Percentiles rank a stretch among this genome's conserved stretches.
Evolutionary conservation across 2,888 invertebrate species (phyloP).

Genomic region (Ophion obscuratus): DNA sequence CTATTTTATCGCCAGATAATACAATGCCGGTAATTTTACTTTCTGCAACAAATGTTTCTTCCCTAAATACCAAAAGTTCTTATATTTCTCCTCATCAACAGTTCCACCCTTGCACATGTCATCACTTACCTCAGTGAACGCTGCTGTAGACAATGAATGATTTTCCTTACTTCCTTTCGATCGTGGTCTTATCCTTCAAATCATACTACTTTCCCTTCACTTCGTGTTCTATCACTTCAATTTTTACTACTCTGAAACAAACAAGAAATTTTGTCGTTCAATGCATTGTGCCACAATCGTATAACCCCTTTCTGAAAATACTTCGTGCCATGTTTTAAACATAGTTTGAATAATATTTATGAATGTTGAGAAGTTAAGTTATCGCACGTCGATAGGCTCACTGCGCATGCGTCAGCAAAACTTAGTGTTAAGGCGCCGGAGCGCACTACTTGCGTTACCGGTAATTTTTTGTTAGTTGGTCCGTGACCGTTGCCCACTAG

Average conservation of each 20-base stretch:
- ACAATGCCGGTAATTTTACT: constrained; percentile 32
- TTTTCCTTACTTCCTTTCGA: constrained; percentile 19
- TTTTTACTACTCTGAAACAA: constrained; percentile 24
- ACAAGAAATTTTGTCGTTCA: constrained; percentile 11
- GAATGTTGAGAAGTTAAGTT: too few species aligned
- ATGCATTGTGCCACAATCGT: constrained; percentile 3
- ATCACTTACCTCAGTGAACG: constrained; percentile 14
- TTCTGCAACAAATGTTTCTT: constrained; percentile 39
- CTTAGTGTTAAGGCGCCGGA: too few species aligned
- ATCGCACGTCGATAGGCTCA: too few species aligned
- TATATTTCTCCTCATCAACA: constrained; percentile 26
- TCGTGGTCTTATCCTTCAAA: constrained; percentile 11
- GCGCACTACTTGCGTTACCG: too few species aligned
- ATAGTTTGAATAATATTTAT: constrained; percentile 15
- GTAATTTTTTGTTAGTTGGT: too few species aligned
- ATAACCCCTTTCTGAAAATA: constrained; percentile 10
- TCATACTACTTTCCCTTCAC: constrained; percentile 14
- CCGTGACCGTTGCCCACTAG: too few species aligned
- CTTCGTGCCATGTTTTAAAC: constrained; percentile 10
- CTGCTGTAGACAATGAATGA: constrained; percentile 15
- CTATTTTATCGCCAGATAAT: constrained; percentile 25
- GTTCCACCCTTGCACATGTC: constrained; percentile 12
- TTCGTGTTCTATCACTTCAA: constrained; percentile 13
- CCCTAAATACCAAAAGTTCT: constrained; percentile 20
- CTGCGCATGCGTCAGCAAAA: too few species aligned